Evolutionary conservation across 2,888 invertebrate genomes (phyloP).

Genomic region (Heliconius ismenius): DNA sequence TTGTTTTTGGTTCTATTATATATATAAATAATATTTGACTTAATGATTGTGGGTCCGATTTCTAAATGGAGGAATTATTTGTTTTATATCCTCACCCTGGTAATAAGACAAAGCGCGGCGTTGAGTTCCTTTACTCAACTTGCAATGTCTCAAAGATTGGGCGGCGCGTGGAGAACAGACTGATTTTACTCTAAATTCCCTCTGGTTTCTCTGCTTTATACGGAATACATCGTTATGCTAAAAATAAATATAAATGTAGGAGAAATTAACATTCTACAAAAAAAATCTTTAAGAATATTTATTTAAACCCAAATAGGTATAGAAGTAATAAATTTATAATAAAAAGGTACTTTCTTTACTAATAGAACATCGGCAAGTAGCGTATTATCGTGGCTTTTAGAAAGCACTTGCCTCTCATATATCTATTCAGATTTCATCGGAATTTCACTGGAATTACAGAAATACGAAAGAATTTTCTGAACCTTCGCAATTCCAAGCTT

Average conservation of each 20-base stretch:
- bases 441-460: constrained; percentile 13
- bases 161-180: too few species aligned
- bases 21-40: too few species aligned
- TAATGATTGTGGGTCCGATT: too few species aligned
- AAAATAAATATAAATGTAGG: too few species aligned
- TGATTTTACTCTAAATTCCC: background rate
- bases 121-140: background rate
- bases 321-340: background rate
- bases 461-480: constrained; percentile 8
- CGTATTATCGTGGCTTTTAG: constrained; percentile 11
- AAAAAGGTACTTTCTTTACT: background rate
- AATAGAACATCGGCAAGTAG: constrained; percentile 1
- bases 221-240: background rate
- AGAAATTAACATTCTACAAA: too few species aligned
- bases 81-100: too few species aligned
- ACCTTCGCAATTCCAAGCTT: background rate
- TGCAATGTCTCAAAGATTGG: too few species aligned
- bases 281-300: background rate
- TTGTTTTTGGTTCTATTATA: too few species aligned
- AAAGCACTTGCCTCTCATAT: constrained; percentile 18
- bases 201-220: background rate
- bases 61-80: too few species aligned
- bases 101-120: background rate
- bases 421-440: constrained; percentile 16
- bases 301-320: background rate